Base-by-base conservation (phyloP, 2,113 vertebrate species). In the Leiothrix lutea region DNA sequence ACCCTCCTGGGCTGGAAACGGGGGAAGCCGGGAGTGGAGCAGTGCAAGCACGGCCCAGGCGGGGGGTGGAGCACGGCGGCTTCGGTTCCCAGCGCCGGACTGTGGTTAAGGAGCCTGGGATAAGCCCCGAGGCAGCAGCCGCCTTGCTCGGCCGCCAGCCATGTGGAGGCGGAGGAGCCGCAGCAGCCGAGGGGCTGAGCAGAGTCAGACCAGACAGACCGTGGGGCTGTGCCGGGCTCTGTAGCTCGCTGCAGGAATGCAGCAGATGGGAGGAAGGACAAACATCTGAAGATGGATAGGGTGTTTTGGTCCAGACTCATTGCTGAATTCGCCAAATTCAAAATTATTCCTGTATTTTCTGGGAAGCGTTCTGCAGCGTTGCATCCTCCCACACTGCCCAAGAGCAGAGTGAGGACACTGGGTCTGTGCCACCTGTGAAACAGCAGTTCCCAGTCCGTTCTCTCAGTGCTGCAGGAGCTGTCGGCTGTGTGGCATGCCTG, bases 401-500 rank as follows among this genome's bases (percentile, higher is more conserved):
- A 50, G 31, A 33, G 10, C 0, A 1, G 3, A 8, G 9, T 6
- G 13, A 78, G 58, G 72, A 26, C 5, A 1, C 42, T 4, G 15
- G 8, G 5, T 35, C 29, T 4, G 12, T 14, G 47, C n/a, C 25
- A 13, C 3, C 1, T 1, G 3, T 26, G 9, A 61, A 9, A 13
- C 14, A n/a, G 24, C 3, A 1, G 50, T 4, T 69, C 54, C 6
- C n/a, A 33, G 42, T 9, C 33, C 20, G 31, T 29, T 42, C 18
- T 67, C 42, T 60, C 25, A 3, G 44, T 65, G 71, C 53, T 35
- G 50, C 51, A 36, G 60, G 61, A 58, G 69, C 21, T 17, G 4
- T 20, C 0, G 0, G 47, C 48, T 11, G 9, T 1, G 2, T 35
- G 74, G 42, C 2, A 4, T 0, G 6, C 36, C 1, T 14, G 77